A percentile compares a stretch with the other conserved stretches of the same genome.
phyloP scores from a whole-genome alignment of 2,888 invertebrate species.

The Diabrotica balteata region DNA sequence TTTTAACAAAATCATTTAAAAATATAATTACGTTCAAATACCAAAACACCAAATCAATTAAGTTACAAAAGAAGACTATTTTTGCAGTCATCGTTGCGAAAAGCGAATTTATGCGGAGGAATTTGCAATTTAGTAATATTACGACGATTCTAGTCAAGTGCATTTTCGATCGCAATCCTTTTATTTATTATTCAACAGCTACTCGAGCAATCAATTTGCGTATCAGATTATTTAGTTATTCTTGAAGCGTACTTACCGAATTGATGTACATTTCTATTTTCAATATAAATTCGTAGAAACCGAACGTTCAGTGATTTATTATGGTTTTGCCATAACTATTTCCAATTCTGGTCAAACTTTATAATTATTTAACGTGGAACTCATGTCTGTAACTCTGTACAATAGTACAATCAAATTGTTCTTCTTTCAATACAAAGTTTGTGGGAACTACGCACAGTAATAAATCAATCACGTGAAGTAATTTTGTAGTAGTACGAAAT shows the following conservation, averaged over 20 bases:
- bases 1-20: no score
- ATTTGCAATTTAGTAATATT: conserved; percentile 6
- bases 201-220: conserved; percentile 9
- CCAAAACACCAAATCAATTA: no score
- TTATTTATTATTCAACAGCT: conserved; percentile 7
- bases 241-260: conserved; percentile 1
- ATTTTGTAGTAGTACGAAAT: no score
- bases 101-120: not conserved
- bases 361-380: conserved; percentile 1
- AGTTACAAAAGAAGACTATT: no score
- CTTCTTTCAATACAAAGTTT: no score
- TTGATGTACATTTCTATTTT: conserved; percentile 6
- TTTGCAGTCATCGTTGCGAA: no score
- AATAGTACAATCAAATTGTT: no score
- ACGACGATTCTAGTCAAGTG: conserved; percentile 2
- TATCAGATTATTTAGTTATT: conserved; percentile 13
- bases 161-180: not conserved
- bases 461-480: no score
- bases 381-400: not conserved
- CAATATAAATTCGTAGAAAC: conserved; percentile 4
- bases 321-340: conserved; percentile 11
- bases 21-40: no score
- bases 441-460: no score
- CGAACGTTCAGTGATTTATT: conserved; percentile 6
- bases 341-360: conserved; percentile 1